Conservation (phyloP, 2,113 vertebrate species). For the Hoplias malabaricus region DNA sequence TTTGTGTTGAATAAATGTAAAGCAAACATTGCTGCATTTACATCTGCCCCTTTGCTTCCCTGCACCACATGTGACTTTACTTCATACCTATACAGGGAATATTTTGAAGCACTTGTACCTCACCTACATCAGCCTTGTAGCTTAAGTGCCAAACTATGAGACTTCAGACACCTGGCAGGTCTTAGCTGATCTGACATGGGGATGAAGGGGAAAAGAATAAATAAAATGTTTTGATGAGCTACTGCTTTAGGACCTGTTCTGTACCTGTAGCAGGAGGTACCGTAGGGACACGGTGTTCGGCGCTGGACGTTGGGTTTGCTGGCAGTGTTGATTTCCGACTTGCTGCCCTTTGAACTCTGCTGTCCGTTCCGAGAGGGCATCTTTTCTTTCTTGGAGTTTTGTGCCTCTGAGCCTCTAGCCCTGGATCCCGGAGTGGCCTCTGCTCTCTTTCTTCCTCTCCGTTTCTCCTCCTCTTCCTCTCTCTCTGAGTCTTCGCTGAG, state of each 20-base stretch:
- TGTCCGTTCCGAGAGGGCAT: neutral
- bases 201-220: too few relatives aligned
- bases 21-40: too few relatives aligned
- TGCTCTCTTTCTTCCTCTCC: neutral
- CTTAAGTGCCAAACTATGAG: too few relatives aligned
- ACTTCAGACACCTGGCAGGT: too few relatives aligned
- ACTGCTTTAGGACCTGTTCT: neutral
- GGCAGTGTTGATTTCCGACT: neutral
- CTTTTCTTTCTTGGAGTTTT: neutral
- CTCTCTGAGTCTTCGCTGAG: slow-evolving; percentile 11
- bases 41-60: too few relatives aligned
- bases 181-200: too few relatives aligned
- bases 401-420: neutral
- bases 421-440: neutral
- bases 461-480: neutral
- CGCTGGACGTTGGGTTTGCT: slow-evolving; percentile 11
- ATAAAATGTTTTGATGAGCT: neutral
- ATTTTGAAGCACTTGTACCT: too few relatives aligned
- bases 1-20: too few relatives aligned
- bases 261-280: slow-evolving; percentile 76
- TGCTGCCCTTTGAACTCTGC: neutral
- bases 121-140: too few relatives aligned
- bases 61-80: too few relatives aligned
- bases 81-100: too few relatives aligned
- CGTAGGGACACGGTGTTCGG: slow-evolving; percentile 67